Conservation (phyloP, 2,113 vertebrate genomes). For the Bucco capensis region DNA sequence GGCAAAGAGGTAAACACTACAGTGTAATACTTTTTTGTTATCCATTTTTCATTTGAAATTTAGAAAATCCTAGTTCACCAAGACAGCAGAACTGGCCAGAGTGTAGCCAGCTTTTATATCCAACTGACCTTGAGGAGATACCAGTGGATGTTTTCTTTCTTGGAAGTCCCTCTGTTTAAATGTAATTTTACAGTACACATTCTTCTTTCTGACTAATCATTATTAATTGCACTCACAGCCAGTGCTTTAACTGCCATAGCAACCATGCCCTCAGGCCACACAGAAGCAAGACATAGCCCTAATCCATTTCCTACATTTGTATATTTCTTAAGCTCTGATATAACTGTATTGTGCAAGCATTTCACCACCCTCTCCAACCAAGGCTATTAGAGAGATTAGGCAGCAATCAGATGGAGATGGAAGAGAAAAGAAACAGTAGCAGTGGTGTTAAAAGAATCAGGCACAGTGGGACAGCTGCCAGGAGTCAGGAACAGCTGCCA, state of each 20-base stretch:
- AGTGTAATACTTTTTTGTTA: neutral
- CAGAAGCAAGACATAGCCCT: neutral
- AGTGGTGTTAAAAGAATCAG: neutral
- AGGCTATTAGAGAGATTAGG: neutral
- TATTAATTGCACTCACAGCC: neutral
- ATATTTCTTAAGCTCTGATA: neutral
- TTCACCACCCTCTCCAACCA: neutral
- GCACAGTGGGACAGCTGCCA: neutral
- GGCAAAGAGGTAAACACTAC: neutral
- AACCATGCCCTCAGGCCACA: neutral
- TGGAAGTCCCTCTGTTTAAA: neutral
- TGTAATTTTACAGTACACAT: neutral
- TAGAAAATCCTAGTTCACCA: neutral
- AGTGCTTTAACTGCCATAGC: neutral
- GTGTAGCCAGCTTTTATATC: neutral
- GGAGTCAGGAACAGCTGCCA: neutral
- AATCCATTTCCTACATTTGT: neutral
- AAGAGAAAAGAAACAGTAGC: neutral
- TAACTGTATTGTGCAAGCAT: neutral
- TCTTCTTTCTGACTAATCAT: neutral
- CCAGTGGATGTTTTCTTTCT: neutral
- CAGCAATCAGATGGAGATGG: neutral
- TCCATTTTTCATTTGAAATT: neutral
- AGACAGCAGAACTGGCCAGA: neutral
- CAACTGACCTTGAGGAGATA: neutral